These are phyloP conservation scores for Dasypogon diadema DNA, from an alignment of 2,888 invertebrate genomes.

Conservation along the genomic window DNA sequence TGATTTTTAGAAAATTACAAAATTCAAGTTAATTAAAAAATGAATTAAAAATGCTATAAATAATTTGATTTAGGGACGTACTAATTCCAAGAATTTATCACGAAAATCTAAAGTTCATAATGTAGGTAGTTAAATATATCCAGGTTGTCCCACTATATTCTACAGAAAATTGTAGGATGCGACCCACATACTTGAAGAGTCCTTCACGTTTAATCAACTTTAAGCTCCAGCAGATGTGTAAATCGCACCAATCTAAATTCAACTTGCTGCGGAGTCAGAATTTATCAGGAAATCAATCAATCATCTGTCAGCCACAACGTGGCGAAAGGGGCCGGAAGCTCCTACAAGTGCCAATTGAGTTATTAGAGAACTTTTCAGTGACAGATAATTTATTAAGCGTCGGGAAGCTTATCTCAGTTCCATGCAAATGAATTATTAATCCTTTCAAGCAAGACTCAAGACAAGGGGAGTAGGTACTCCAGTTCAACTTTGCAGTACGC, in stretches of 20 bases:
- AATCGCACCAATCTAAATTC: background rate
- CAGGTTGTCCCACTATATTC: no score
- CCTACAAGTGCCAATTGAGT: slow-evolving; percentile 43
- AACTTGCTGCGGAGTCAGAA: background rate
- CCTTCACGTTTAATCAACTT: no score
- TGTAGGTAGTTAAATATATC: no score
- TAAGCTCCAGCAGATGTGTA: no score
- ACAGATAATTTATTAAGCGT: slow-evolving; percentile 15
- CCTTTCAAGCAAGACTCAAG: background rate
- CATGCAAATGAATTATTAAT: slow-evolving; percentile 15
- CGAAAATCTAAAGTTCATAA: no score
- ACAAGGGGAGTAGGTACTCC: background rate
- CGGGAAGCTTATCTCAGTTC: background rate
- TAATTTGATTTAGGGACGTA: no score
- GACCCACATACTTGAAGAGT: no score
- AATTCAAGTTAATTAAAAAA: no score
- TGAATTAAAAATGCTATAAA: no score
- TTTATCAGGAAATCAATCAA: slow-evolving; percentile 45
- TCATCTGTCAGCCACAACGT: slow-evolving; percentile 36
- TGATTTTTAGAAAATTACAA: no score
- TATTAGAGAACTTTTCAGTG: slow-evolving; percentile 19
- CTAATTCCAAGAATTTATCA: no score
- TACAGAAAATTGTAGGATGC: no score
- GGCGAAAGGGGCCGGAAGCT: background rate
- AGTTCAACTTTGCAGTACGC: background rate